phyloP scores from a whole-genome alignment of 2,113 vertebrate species.

The Rallus limicola region DNA sequence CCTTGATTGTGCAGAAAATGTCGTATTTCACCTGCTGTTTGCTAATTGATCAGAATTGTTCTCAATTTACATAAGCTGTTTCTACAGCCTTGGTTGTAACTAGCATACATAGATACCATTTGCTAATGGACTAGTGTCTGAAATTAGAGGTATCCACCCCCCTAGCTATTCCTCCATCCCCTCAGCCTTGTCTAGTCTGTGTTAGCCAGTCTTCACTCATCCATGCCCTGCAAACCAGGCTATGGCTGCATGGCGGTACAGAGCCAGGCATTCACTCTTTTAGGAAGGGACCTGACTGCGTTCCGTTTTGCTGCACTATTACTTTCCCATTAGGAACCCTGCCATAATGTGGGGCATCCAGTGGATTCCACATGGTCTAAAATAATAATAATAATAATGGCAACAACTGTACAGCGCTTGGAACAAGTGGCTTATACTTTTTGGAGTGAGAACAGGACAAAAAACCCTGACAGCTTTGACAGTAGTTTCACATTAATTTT shows the following conservation, averaged over 20 bases:
- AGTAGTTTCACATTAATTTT: not conserved
- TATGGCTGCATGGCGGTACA: not conserved
- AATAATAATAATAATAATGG: not conserved
- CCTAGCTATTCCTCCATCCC: not conserved
- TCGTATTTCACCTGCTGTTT: not conserved
- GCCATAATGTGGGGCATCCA: not conserved
- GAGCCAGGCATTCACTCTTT: not conserved
- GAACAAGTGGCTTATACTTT: not conserved
- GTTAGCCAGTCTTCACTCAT: conserved; percentile 1
- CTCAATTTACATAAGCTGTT: not conserved
- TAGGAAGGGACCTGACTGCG: not conserved
- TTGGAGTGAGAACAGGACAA: not conserved
- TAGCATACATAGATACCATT: not conserved
- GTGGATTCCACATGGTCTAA: not conserved
- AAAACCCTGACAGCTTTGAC: not conserved
- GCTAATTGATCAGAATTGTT: not conserved
- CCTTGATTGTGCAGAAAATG: not conserved
- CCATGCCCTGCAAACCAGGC: accelerated
- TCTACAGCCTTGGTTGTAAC: not conserved
- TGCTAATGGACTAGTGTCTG: not conserved
- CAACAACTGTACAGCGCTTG: not conserved
- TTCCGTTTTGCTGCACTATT: not conserved
- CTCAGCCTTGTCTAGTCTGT: not conserved
- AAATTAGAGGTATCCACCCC: not conserved
- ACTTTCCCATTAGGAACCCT: not conserved